Evolutionary conservation across 1,140 invertebrate species (phyloP).

Genomic region (Drosophila prosaltans): DNA sequence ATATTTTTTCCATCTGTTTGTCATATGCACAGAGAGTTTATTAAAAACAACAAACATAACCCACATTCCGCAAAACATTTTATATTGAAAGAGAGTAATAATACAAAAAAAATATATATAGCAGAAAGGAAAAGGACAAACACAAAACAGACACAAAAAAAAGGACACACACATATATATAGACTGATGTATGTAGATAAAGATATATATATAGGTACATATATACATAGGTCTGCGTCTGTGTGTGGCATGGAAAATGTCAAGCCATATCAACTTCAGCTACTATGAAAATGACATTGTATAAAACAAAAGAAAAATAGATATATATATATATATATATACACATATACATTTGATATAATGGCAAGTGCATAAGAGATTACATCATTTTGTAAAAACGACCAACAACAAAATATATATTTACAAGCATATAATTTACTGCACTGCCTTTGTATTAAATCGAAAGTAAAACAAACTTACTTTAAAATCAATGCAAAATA

Average conservation of each 20-base stretch:
- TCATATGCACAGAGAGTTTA: conserved; percentile 29
- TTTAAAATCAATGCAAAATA: too few relatives aligned
- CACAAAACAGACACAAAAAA: too few relatives aligned
- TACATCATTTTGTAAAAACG: too few relatives aligned
- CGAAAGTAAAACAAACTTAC: too few relatives aligned
- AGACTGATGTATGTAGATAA: too few relatives aligned
- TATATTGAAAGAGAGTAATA: conserved; percentile 41
- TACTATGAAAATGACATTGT: conserved; percentile 1
- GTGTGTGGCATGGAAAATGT: conserved; percentile 1
- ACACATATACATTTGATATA: background rate
- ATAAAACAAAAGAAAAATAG: background rate
- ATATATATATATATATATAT: background rate
- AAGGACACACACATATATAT: too few relatives aligned
- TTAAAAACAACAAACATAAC: conserved; percentile 51
- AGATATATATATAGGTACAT: conserved; percentile 14
- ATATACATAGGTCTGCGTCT: conserved; percentile 31
- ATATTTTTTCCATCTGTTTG: conserved; percentile 40
- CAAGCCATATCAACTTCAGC: background rate
- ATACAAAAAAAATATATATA: background rate
- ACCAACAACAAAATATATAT: too few relatives aligned
- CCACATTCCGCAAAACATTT: conserved; percentile 48
- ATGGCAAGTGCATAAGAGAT: too few relatives aligned
- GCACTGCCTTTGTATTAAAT: background rate
- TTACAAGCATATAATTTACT: background rate
- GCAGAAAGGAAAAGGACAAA: conserved; percentile 27